Base-by-base conservation (phyloP, 1,140 invertebrate species). In the Drosophila miranda region DNA sequence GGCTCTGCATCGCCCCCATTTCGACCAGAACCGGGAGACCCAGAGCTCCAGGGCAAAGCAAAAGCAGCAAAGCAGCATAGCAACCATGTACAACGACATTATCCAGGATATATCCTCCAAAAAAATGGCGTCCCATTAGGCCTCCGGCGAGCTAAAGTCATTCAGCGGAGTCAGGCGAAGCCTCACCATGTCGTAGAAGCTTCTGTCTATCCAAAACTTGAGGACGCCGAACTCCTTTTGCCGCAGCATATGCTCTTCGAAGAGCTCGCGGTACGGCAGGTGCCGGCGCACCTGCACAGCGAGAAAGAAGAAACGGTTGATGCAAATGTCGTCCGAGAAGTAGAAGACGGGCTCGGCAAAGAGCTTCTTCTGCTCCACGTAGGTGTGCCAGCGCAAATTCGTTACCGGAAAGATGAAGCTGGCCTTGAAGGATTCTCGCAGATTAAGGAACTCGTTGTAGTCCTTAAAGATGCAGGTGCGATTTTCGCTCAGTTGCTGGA, bases 191-290 rank as follows among this genome's bases (percentile, higher is more conserved):
- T 88, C 70, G 6, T 21, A 61, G 49, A 82, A 87, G 14, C 57
- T 73, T 0, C 34, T 28, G 1, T 28, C 30, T 3, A 64, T 38
- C 82, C 82, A 87, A 16, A 48, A 46, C 13, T 50, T 13, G 0
- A 56, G 6, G 7, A 87, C 14, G 0, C 82, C 82, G 4, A 82
- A 87, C 14, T 75, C 67, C 16, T 73, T 61, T 28, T 62, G 66
- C 1, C 11, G 13, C 28, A 52, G 50, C 6, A 78, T 58, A n/a
- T 87, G 83, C 26, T 60, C 46, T 9, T 87, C 71, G 48, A 87
- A 67, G 49, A 82, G 51, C 6, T 73, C 43, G 1, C 78, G 67
- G 46, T 83, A 87, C 14, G 82, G 82, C 43, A 88, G 30, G 16
- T 50, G 14, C 0, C 34, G 48, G 2, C 82, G 57, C 0, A 88